Evolutionary conservation across 2,797 vertebrate genomes (phyloP).

Genomic region (Masticophis lateralis): DNA sequence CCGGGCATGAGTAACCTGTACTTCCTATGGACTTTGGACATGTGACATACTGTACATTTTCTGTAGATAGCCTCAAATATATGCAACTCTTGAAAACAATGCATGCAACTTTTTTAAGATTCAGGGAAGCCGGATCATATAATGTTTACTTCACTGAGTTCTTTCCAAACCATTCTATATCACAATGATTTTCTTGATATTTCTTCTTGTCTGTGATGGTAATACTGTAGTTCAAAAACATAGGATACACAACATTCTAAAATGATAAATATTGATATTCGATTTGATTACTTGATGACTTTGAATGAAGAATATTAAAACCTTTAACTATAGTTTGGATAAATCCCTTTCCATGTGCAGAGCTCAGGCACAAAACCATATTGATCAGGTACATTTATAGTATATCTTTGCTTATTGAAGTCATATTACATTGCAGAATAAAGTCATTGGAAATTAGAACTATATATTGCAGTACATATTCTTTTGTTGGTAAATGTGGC

Average conservation of each 20-base stretch:
- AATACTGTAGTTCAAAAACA: not conserved
- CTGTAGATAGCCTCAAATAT: not conserved
- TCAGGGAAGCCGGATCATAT: not conserved
- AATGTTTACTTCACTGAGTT: not conserved
- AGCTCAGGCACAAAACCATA: not conserved
- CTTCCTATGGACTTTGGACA: not conserved
- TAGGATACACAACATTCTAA: not conserved
- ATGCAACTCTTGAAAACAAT: not conserved
- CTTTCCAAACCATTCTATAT: not conserved
- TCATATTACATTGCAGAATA: not conserved
- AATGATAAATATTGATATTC: not conserved
- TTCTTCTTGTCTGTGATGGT: not conserved
- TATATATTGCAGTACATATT: not conserved
- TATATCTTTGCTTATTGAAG: not conserved
- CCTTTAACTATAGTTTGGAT: not conserved
- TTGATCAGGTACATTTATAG: not conserved
- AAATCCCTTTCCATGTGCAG: not conserved
- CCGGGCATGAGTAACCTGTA: not conserved
- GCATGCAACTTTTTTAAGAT: not conserved
- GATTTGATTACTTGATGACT: not conserved
- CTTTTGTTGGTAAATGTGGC: not conserved
- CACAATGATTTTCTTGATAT: not conserved
- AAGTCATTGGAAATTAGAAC: not conserved
- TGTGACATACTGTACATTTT: not conserved
- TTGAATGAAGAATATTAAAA: not conserved